Evolutionary conservation across 2,113 vertebrate species (phyloP).

Genomic region (Rhea americana): DNA sequence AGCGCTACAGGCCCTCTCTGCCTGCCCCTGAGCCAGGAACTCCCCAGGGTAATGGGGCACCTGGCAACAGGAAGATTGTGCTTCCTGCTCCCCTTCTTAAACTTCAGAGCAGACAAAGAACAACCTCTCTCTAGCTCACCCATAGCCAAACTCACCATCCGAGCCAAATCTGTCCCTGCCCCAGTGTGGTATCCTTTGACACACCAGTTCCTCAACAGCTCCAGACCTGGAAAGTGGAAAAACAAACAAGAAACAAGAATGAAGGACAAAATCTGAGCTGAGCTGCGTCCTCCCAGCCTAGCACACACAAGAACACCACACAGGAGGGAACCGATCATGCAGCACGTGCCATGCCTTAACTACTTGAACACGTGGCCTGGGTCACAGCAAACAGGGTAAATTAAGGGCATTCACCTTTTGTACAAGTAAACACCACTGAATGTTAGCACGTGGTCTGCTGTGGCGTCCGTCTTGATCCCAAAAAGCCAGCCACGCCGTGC

Average conservation of each 20-base stretch:
- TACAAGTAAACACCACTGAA: background rate
- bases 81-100: background rate
- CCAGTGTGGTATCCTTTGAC: slow-evolving; percentile 76
- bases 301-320: background rate
- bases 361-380: background rate
- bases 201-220: slow-evolving; percentile 80
- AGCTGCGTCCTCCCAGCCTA: background rate
- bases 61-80: background rate
- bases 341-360: background rate
- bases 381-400: slow-evolving; percentile 36
- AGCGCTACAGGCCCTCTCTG: background rate
- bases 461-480: background rate
- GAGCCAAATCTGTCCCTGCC: slow-evolving; percentile 56
- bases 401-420: slow-evolving; percentile 50
- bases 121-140: background rate
- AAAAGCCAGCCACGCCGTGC: background rate
- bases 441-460: background rate
- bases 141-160: slow-evolving; percentile 65
- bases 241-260: background rate
- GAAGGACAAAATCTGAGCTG: background rate
- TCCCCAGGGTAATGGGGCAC: background rate
- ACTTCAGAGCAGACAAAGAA: background rate
- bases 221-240: slow-evolving; percentile 68
- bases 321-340: accelerated
- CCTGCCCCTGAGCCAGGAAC: background rate